These are phyloP conservation scores for Halcyon smyrnensis DNA, from an alignment of 2,797 vertebrate genomes.

Conservation along the genomic window DNA sequence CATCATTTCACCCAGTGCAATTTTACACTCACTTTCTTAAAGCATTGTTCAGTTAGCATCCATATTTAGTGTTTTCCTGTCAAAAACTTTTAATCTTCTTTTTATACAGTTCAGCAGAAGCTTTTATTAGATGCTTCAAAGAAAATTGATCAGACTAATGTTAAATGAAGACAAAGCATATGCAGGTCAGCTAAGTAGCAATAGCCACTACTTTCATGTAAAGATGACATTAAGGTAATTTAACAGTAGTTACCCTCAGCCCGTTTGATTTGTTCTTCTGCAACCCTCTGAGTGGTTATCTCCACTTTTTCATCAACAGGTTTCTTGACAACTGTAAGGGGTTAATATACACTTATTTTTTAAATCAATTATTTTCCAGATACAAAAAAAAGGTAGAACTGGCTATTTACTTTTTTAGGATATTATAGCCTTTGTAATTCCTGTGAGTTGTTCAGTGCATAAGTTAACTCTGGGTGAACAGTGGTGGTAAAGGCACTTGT, in stretches of 20 bases:
- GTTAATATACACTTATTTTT: slow-evolving; percentile 70
- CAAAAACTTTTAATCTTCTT: neutral
- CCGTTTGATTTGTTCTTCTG: slow-evolving; percentile 81
- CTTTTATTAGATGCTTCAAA: neutral
- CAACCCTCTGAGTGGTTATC: slow-evolving; percentile 76
- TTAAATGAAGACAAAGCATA: slow-evolving; percentile 32
- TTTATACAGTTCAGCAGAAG: neutral
- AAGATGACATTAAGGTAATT: neutral
- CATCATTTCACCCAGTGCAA: neutral
- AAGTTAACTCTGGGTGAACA: neutral
- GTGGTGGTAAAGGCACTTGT: neutral
- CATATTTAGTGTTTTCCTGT: neutral
- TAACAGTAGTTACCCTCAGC: slow-evolving; percentile 84
- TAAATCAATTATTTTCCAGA: slow-evolving; percentile 1
- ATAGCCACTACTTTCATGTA: neutral
- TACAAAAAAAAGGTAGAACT: neutral
- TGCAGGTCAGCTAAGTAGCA: slow-evolving; percentile 2
- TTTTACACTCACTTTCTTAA: neutral
- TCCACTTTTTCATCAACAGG: slow-evolving; percentile 80
- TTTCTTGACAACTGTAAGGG: slow-evolving; percentile 79
- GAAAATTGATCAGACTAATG: neutral
- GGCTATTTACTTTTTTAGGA: neutral
- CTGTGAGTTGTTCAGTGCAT: rapidly evolving
- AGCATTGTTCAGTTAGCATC: neutral
- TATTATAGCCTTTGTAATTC: neutral